Percentiles rank a stretch among this genome's conserved stretches.
Evolutionary conservation across 1,140 invertebrate genomes (phyloP).

Genomic region (Drosophila fuyamai): DNA sequence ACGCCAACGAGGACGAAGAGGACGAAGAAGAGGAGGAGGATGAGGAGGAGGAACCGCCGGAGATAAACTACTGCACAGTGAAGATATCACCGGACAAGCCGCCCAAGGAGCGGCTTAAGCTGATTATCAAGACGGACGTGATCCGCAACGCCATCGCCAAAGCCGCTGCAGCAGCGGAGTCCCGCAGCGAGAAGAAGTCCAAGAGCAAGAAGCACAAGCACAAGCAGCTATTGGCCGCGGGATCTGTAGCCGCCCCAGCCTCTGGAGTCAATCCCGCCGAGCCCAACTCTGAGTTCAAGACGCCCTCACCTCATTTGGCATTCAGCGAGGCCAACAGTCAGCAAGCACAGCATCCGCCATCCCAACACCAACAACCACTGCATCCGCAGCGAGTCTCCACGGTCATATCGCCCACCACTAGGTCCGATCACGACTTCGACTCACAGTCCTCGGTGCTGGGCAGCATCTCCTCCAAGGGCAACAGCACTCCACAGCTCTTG

Average conservation of each 20-base stretch:
- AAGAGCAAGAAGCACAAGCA: constrained; percentile 84
- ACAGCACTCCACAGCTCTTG: constrained; percentile 71
- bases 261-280: constrained; percentile 33
- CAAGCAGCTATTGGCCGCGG: constrained; percentile 76
- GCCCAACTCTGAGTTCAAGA: constrained; percentile 84
- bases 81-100: constrained; percentile 86
- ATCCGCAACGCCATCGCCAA: constrained; percentile 81
- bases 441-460: constrained; percentile 83
- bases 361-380: constrained; percentile 25
- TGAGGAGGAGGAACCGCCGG: constrained; percentile 80
- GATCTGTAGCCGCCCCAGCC: constrained; percentile 4
- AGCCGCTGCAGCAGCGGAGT: constrained; percentile 65
- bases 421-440: constrained; percentile 81
- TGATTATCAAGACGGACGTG: constrained; percentile 84
- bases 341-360: constrained; percentile 17
- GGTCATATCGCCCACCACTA: constrained; percentile 68
- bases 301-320: constrained; percentile 85
- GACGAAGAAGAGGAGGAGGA: constrained; percentile 74
- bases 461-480: constrained; percentile 83
- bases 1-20: constrained; percentile 49
- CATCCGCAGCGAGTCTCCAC: constrained; percentile 50
- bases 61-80: constrained; percentile 84
- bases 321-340: constrained; percentile 71
- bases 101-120: constrained; percentile 83
- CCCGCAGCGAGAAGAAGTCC: constrained; percentile 79